Evolutionary conservation across 2,113 vertebrate species (phyloP), one percentile per base, ranked within the genome.

Genomic region (Damaliscus lunatus): DNA sequence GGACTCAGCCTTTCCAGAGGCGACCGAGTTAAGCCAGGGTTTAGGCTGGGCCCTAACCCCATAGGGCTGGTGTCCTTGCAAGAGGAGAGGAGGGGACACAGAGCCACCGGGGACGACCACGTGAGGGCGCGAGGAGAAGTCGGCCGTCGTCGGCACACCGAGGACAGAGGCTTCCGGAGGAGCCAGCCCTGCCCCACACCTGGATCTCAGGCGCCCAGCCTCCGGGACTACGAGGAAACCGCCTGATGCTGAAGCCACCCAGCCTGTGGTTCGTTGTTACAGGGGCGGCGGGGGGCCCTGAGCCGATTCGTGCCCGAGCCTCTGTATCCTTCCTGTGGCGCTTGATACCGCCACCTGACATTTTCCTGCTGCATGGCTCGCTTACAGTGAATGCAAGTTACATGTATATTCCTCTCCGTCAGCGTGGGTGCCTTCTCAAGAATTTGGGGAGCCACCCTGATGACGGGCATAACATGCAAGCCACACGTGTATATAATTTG

Each of bases 231-330:
- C 1, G 27, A 25, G 88, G 7, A 53, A 10, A 8, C 12, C 0
- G 1, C 23, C 74, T 3, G 36, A 2, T 0, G 59, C 9, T 1
- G 2, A 5, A 52, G 67, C 17, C 0, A 12, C 27, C 21, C 33
- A 0, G 3, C 0, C 9, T 0, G 14, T 21, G 31, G 40, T 1
- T 3, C 7, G 2, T 12, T 7, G 19, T 33, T 15, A 14, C 0
- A 29, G 78, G 78, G 43, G 8, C 0, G 27, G 43, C 7, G 0
- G 74, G 71, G 46, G 7, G 3, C 8, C 64, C 16, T 11, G 29
- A 81, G 78, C 78, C 1, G 29, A 4, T 2, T 1, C 29, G 9
- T 3, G 19, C 55, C 74, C 1, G 14, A 25, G 8, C 31, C 55
- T 29, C n/a, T 59, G 1, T 0, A 0, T 1, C 46, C 50, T 31